A percentile compares a stretch with the other conserved stretches of the same genome.
Conservation (phyloP, 2,797 vertebrate genomes). For the Diceros bicornis region DNA sequence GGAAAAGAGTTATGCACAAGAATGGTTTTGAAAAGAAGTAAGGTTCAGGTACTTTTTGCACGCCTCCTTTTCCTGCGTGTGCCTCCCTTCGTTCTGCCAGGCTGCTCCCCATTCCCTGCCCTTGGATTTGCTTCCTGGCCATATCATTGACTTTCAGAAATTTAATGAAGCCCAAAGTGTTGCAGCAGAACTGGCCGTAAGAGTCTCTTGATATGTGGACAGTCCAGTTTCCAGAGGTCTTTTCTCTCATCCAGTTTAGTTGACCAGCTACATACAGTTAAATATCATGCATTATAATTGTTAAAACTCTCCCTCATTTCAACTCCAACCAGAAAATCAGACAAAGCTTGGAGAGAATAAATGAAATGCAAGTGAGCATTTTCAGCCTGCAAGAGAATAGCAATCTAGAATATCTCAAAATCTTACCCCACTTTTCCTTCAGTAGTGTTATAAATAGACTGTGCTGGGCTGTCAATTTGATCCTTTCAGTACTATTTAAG, state of each 20-base stretch:
- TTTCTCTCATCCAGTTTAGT: background rate
- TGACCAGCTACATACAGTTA: background rate
- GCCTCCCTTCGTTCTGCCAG: fast-evolving
- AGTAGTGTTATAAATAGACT: background rate
- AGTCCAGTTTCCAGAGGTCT: background rate
- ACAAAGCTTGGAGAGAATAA: background rate
- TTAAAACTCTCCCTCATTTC: background rate
- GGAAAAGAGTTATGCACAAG: background rate
- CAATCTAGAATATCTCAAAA: background rate
- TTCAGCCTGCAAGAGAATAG: background rate
- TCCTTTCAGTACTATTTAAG: background rate
- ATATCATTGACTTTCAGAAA: background rate
- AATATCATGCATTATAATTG: background rate
- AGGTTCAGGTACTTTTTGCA: background rate
- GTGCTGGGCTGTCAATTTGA: no score
- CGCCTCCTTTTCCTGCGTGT: background rate
- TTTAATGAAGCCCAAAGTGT: no score
- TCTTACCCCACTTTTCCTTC: background rate
- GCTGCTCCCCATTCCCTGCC: background rate
- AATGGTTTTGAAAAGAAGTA: background rate
- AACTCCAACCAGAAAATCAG: background rate
- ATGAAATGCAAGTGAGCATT: background rate
- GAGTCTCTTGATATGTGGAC: background rate
- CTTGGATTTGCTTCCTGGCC: background rate
- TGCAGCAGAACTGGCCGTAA: background rate